Evolutionary conservation across 2,797 vertebrate genomes (phyloP), one percentile per base, ranked within the genome.

Genomic region (Tadarida brasiliensis): DNA sequence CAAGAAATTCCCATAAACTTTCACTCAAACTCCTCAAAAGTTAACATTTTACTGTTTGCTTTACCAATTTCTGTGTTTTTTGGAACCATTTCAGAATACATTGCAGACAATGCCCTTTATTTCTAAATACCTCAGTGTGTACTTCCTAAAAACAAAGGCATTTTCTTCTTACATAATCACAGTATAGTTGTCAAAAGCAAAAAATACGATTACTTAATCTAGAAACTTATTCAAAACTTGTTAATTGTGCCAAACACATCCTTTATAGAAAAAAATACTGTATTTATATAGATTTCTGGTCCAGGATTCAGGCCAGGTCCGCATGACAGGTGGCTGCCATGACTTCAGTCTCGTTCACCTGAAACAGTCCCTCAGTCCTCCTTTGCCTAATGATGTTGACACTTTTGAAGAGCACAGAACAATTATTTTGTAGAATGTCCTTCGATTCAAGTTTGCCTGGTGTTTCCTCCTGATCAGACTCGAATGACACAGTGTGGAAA

Each of bases 31-130:
- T 65, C 33, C 11, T 54, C 33, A 95, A 63, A 73, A 30, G 73
- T 81, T 81, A 95, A 44, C 44, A 57, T 82, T 80, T 88, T 57
- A 85, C 26, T 20, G 56, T 63, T 93, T 90, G 22, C 44, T 84
- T 93, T 90, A 76, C 47, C 22, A 33, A 81, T 30, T 56, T 84
- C 6, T 12, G 28, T 15, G 71, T 49, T 54, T 59, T 73, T 63
- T 68, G 68, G 15, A 91, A 86, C 15, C 61, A 71, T 80, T 30
- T 80, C 70, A 92, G 44, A 82, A 57, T 19, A 90, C 33, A n/a
- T 2, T 80, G 51, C 39, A 90, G 59, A 82, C 7, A 19, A 87
- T 19, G n/a, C 19, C 35, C 68, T 74, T 87, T 28, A 35, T 15
- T 71, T 39, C 28, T 82, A 83, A 95, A 56, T 63, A 59, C 11